These are phyloP conservation scores for Abrostola triplasia DNA, from an alignment of 2,888 invertebrate genomes.

Conservation along the genomic window DNA sequence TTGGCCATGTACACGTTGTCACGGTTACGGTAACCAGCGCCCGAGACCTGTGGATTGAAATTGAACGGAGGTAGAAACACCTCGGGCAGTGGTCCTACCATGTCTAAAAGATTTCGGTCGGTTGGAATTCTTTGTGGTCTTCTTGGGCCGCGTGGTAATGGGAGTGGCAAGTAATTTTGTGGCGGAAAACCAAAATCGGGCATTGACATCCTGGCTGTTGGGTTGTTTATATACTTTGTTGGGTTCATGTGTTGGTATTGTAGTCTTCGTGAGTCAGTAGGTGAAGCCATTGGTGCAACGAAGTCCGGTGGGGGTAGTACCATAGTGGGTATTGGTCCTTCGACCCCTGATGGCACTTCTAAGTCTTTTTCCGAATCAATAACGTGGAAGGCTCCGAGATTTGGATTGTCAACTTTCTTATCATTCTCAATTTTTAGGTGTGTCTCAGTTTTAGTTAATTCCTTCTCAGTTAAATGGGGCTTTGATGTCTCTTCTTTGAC, in stretches of 20 bases:
- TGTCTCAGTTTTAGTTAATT: not conserved
- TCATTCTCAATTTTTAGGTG: conserved; percentile 3
- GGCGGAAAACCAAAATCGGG: not conserved
- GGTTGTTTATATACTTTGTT: not conserved
- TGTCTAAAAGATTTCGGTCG: not conserved
- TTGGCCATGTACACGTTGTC: not conserved
- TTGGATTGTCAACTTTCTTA: conserved; percentile 67
- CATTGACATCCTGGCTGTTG: not conserved
- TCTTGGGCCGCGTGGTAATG: conserved; percentile 2
- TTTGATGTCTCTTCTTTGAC: conserved; percentile 6
- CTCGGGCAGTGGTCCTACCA: conserved; percentile 13
- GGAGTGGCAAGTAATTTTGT: conserved; percentile 3
- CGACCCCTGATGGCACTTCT: conserved; percentile 81
- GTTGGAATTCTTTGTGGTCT: conserved; percentile 3
- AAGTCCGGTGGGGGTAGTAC: conserved; percentile 77
- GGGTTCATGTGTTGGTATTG: conserved; percentile 9
- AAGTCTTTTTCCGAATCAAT: conserved; percentile 82
- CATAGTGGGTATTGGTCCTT: conserved; percentile 79
- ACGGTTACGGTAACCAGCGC: not conserved
- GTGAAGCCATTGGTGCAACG: conserved; percentile 39
- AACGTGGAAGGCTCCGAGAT: conserved; percentile 75
- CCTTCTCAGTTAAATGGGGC: conserved; percentile 14
- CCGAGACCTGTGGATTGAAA: conserved; percentile 2
- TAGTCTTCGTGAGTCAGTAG: conserved; percentile 13
- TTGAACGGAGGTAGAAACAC: not conserved